phyloP scores from a whole-genome alignment of 2,113 vertebrate genomes.

The Platanista minor region DNA sequence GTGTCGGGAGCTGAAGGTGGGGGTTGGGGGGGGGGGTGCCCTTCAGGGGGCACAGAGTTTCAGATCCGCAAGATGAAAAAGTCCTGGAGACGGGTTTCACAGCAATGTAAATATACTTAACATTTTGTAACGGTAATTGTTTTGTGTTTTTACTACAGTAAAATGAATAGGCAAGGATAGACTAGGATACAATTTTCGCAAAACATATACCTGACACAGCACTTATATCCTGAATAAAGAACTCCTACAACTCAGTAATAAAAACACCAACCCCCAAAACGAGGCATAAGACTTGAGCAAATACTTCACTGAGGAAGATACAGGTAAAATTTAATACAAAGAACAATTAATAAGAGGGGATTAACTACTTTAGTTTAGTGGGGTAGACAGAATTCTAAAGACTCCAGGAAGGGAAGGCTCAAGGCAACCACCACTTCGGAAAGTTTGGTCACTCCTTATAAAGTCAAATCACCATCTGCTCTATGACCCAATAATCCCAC shows the following conservation, averaged over 20 bases:
- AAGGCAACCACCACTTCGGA: too few species aligned
- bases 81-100: not conserved
- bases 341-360: fast-evolving
- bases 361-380: not conserved
- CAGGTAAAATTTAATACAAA: not conserved
- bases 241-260: fast-evolving
- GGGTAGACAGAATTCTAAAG: not conserved
- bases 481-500: not conserved
- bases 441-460: fast-evolving
- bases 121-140: not conserved
- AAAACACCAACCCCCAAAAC: fast-evolving
- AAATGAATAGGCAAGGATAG: fast-evolving
- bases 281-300: not conserved
- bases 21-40: fast-evolving
- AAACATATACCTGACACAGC: not conserved
- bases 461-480: too few species aligned
- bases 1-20: not conserved
- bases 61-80: not conserved
- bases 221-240: not conserved
- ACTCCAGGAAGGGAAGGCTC: not conserved
- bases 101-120: not conserved
- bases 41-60: fast-evolving
- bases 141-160: not conserved
- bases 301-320: not conserved
- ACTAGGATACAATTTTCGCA: not conserved